Base-by-base conservation (phyloP, 2,888 invertebrate species). In the Salticus scenicus region DNA sequence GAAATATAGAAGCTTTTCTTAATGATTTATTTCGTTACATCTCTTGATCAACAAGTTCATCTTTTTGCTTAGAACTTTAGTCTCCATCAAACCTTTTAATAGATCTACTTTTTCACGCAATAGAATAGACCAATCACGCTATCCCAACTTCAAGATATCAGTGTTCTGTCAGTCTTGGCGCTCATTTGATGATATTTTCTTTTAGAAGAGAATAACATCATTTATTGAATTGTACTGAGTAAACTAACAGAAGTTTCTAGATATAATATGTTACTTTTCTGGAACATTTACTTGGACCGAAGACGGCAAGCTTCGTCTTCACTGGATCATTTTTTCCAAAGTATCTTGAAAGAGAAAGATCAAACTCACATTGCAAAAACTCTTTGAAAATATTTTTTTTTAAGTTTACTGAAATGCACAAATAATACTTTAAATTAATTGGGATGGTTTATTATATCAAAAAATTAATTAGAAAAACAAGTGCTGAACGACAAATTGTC, bases 121-220 rank as follows among this genome's bases (percentile, higher is more conserved):
- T 7, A 0, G 41, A 47, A 8, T 0, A 7, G 31, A 41, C 28
- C 51, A 0, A 41, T 64, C 78, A 78, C 72, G 79, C 79, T 17
- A 80, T 73, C 31, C 17, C n/a, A 33, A 30, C 47, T 31, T 47
- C 47, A 66, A 20, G 51, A 80, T 80, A 80, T 80, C 79, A 80
- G 79, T 66, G 73, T 80, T 72, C 66, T 73, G 64, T 42, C 66
- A 73, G 67, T 73, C 72, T 17, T 31, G 17, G 31, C 12, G 69
- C 8, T 24, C 14, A 37, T 76, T 66, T 80, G 66, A 24, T 24
- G 72, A 73, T 47, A 5, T 17, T 67, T 80, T 27, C 42, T 24
- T 57, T 24, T n/a, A 24, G 24, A 57, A 24, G 57, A 4, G 57
- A 24, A 20, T 57, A 57, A 57, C 57, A 24, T 57, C 57, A 57